Evolutionary conservation across 2,113 vertebrate species (phyloP).

Genomic region (Desmodus rotundus): DNA sequence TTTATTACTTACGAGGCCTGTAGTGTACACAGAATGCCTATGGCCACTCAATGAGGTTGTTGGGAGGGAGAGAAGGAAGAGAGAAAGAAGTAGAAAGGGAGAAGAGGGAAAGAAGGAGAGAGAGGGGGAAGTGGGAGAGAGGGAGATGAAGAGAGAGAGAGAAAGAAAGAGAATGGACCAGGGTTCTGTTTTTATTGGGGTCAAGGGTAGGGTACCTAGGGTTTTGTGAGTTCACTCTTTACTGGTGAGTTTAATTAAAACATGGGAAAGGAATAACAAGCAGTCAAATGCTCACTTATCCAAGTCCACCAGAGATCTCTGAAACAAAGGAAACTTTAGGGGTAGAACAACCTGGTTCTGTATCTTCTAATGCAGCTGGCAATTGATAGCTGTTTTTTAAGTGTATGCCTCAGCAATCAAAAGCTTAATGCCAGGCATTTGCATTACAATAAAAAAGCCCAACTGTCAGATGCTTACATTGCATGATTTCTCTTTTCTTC

Average conservation of each 20-base stretch:
- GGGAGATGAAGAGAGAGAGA: no score
- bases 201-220: no score
- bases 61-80: background rate
- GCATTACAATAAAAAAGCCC: background rate
- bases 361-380: background rate
- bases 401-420: background rate
- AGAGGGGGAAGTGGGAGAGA: background rate
- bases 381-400: background rate
- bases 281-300: background rate
- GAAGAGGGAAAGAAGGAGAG: no score
- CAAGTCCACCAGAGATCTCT: background rate
- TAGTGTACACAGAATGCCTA: background rate
- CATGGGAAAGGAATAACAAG: background rate
- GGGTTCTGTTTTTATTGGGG: background rate
- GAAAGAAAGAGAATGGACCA: background rate
- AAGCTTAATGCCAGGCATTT: background rate
- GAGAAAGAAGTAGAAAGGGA: no score
- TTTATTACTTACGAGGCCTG: background rate
- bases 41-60: background rate
- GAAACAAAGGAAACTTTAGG: background rate
- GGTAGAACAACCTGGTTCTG: background rate
- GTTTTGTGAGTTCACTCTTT: background rate
- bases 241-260: background rate
- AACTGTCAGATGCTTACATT: background rate
- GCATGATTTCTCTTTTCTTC: background rate